Evolutionary conservation across 2,113 vertebrate genomes (phyloP).

Genomic region (Sorex araneus): DNA sequence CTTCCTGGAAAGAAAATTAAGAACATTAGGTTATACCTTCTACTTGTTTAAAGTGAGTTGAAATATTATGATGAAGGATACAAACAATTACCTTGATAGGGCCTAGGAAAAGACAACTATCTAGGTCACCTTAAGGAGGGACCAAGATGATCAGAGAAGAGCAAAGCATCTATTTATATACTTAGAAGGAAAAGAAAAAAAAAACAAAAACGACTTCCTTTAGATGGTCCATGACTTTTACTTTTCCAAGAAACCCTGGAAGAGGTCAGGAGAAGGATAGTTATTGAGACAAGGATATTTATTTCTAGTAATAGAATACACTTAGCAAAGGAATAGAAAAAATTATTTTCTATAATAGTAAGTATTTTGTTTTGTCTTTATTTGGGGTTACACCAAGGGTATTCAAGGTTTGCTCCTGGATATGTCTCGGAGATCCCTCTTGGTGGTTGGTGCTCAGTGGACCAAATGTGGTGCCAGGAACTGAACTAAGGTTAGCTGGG

Average conservation of each 20-base stretch:
- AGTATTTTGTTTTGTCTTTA: too few species aligned
- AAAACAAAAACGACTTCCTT: not conserved
- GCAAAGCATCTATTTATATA: conserved; percentile 11
- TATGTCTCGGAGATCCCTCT: too few species aligned
- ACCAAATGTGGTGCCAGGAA: too few species aligned
- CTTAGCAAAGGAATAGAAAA: too few species aligned
- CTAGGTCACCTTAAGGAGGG: conserved; percentile 10
- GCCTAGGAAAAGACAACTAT: not conserved
- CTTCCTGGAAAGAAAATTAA: conserved; percentile 36
- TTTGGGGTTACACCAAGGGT: too few species aligned
- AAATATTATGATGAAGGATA: conserved; percentile 39
- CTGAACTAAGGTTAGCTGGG: too few species aligned
- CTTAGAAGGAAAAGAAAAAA: too few species aligned
- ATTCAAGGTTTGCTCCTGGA: too few species aligned
- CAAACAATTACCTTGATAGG: conserved; percentile 27
- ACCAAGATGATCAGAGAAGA: conserved; percentile 46
- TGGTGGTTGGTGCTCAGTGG: too few species aligned
- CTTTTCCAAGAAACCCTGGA: conserved; percentile 18
- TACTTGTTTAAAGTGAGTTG: conserved; percentile 18
- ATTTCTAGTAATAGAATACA: too few species aligned
- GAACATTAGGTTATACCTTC: too few species aligned
- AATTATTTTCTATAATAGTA: not conserved
- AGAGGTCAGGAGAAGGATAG: too few species aligned
- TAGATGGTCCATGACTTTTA: conserved; percentile 14
- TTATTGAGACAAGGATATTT: not conserved